phyloP scores from a whole-genome alignment of 2,797 vertebrate genomes.

The Acanthopagrus latus region DNA sequence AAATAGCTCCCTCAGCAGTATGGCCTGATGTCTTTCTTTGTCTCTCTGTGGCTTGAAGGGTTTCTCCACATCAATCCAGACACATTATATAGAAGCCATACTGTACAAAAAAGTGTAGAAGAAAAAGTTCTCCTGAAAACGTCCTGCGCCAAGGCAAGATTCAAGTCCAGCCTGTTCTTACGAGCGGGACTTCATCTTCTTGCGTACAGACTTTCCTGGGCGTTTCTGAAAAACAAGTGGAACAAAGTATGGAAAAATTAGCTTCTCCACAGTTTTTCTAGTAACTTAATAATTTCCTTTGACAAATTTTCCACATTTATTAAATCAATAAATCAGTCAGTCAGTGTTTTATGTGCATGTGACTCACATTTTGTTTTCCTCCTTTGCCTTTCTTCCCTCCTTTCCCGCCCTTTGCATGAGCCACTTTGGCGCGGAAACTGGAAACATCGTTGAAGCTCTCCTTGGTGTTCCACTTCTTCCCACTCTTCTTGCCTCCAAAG shows the following conservation, averaged over 20 bases:
- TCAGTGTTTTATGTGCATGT: neutral
- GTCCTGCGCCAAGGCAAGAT: slow-evolving; percentile 18
- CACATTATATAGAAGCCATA: neutral
- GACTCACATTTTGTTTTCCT: slow-evolving; percentile 84
- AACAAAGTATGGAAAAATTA: neutral
- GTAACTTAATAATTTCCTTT: neutral
- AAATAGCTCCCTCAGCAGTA: neutral
- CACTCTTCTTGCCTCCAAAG: slow-evolving; percentile 96
- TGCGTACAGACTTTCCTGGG: slow-evolving; percentile 92
- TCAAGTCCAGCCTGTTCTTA: slow-evolving; percentile 57
- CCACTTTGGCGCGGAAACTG: slow-evolving; percentile 89
- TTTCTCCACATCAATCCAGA: slow-evolving; percentile 21
- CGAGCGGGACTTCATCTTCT: slow-evolving; percentile 91
- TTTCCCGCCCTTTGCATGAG: slow-evolving; percentile 85
- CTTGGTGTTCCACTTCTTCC: slow-evolving; percentile 96
- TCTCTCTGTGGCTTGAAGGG: neutral
- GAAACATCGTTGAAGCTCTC: slow-evolving; percentile 95
- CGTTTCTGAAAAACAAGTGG: slow-evolving; percentile 88
- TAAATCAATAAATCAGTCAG: neutral
- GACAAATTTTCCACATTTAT: neutral
- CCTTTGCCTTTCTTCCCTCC: slow-evolving; percentile 88
- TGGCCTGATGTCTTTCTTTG: neutral
- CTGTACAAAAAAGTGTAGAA: slow-evolving; percentile 18
- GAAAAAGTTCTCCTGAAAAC: slow-evolving; percentile 10
- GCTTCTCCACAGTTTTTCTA: neutral